Conservation (phyloP, 2,113 vertebrate genomes). For the Halcyon malimbica region DNA sequence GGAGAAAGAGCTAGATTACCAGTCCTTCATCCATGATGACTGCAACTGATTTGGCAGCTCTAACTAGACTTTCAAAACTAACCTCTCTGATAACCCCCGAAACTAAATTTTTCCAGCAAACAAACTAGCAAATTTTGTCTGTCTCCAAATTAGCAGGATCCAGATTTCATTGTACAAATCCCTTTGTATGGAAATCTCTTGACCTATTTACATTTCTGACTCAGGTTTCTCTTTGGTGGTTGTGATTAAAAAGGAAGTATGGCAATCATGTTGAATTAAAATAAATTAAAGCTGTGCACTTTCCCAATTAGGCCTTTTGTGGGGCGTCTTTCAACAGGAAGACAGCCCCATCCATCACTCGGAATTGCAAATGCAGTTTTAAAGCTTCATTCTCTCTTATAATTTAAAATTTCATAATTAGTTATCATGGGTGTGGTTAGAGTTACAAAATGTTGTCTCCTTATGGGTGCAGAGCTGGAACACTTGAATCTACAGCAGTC, state of each 20-base stretch:
- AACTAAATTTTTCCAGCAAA: slow-evolving; percentile 30
- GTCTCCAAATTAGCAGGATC: slow-evolving; percentile 10
- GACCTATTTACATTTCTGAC: slow-evolving; percentile 51
- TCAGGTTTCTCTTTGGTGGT: slow-evolving; percentile 29
- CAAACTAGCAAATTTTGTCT: slow-evolving; percentile 5
- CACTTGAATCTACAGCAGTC: background rate
- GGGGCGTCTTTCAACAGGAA: slow-evolving; percentile 39
- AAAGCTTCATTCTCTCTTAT: slow-evolving; percentile 30
- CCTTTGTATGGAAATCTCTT: slow-evolving; percentile 30
- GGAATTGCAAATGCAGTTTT: slow-evolving; percentile 17
- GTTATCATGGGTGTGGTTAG: slow-evolving; percentile 43
- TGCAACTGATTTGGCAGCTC: slow-evolving; percentile 53
- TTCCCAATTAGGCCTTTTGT: slow-evolving; percentile 44
- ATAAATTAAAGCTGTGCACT: slow-evolving; percentile 52
- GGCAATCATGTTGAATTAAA: slow-evolving; percentile 40
- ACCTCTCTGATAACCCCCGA: slow-evolving; percentile 29
- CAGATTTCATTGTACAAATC: background rate
- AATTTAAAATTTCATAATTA: slow-evolving; percentile 51
- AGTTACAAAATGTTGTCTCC: background rate
- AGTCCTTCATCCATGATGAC: slow-evolving; percentile 15
- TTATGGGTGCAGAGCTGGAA: background rate
- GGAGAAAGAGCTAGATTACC: slow-evolving; percentile 8
- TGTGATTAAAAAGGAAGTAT: slow-evolving; percentile 53
- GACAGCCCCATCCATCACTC: slow-evolving; percentile 37
- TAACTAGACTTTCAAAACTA: slow-evolving; percentile 28